Conservation (phyloP, 2,797 vertebrate genomes). For the Sebastes variabilis region DNA sequence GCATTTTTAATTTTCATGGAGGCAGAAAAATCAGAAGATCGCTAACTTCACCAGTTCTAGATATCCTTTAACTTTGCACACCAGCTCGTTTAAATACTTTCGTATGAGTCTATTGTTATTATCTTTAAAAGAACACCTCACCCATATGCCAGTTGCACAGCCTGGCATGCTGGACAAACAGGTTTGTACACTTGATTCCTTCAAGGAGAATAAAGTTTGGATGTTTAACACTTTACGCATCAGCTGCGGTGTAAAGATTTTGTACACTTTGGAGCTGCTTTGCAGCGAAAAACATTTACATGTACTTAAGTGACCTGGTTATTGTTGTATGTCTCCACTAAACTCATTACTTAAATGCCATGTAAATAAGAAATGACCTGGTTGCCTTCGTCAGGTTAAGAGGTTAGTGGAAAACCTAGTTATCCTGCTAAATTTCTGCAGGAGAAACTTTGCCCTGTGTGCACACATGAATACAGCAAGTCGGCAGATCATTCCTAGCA, state of each 20-base stretch:
- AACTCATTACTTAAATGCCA: background rate
- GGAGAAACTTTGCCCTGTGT: slow-evolving; percentile 6
- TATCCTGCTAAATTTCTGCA: slow-evolving; percentile 4
- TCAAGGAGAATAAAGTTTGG: background rate
- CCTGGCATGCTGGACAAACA: background rate
- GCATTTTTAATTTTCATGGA: background rate
- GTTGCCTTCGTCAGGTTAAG: background rate
- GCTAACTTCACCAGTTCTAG: background rate
- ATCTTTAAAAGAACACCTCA: background rate
- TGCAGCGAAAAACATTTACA: background rate
- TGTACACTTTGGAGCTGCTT: background rate
- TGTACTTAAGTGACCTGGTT: background rate
- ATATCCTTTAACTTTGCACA: background rate
- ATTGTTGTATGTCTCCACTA: background rate
- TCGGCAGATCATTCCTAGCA: slow-evolving; percentile 24
- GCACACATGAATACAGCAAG: slow-evolving; percentile 9
- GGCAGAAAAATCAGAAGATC: too few species aligned
- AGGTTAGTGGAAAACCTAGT: background rate
- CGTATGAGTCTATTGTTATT: background rate
- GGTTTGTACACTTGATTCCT: background rate
- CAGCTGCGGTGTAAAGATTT: background rate
- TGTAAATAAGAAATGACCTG: background rate
- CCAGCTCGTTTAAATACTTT: background rate
- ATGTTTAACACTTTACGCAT: background rate
- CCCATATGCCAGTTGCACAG: background rate